Conservation (phyloP, 2,113 vertebrate genomes). For the Propithecus coquereli region DNA sequence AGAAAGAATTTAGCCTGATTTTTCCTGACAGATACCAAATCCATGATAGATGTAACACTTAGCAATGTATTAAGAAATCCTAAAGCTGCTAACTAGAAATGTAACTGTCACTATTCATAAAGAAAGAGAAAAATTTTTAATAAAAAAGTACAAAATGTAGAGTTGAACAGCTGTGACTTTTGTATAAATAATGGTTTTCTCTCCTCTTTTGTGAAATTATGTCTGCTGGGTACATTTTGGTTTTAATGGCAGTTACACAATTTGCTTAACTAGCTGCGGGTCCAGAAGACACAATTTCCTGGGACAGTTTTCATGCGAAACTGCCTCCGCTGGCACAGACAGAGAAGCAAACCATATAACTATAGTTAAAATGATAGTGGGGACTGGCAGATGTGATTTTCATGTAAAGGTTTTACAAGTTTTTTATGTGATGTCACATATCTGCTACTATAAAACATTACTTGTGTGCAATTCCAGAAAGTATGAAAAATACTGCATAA, state of each 20-base stretch:
- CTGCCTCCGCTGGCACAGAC: slow-evolving; percentile 44
- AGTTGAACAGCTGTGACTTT: slow-evolving; percentile 65
- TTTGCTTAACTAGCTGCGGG: slow-evolving; percentile 74
- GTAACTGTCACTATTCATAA: slow-evolving; percentile 61
- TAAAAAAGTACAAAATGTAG: slow-evolving; percentile 38
- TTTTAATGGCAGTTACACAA: slow-evolving; percentile 69
- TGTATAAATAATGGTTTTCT: slow-evolving; percentile 24
- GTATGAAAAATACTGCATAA: background rate
- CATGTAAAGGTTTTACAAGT: slow-evolving; percentile 48
- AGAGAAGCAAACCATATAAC: background rate
- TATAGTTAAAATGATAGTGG: slow-evolving; percentile 3
- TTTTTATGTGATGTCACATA: slow-evolving; percentile 58
- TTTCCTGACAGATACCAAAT: slow-evolving; percentile 34
- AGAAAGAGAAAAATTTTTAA: background rate
- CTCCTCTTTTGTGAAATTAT: slow-evolving; percentile 59
- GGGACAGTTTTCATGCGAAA: slow-evolving; percentile 50
- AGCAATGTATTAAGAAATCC: slow-evolving; percentile 17
- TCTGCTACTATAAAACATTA: slow-evolving; percentile 57
- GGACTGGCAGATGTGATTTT: slow-evolving; percentile 63
- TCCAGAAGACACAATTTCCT: slow-evolving; percentile 68
- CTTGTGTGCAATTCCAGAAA: slow-evolving; percentile 23
- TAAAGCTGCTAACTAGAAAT: slow-evolving; percentile 58
- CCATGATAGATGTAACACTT: background rate
- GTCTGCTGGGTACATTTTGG: slow-evolving; percentile 66
- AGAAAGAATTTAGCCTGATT: slow-evolving; percentile 13